Conservation (phyloP, 2,797 vertebrate genomes). For the Falco columbarius region DNA sequence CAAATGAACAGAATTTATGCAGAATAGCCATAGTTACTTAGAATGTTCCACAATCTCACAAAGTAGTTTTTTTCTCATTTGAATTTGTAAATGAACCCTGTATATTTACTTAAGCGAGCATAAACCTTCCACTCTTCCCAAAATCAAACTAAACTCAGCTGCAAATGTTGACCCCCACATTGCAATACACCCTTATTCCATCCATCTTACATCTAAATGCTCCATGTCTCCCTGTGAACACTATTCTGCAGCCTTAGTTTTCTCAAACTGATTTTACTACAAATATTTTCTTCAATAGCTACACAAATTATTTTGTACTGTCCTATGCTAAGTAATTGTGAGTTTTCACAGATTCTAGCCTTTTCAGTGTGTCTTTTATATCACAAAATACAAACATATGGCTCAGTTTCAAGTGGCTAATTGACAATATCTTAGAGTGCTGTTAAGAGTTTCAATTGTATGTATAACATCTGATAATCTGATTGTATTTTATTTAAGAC, state of each 20-base stretch:
- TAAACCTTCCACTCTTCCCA: background rate
- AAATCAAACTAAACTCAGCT: background rate
- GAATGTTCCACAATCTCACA: background rate
- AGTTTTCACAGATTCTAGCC: background rate
- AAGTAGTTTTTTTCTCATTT: background rate
- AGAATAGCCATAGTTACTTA: background rate
- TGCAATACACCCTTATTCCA: background rate
- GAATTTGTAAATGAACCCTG: background rate
- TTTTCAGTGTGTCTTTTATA: slow-evolving; percentile 32
- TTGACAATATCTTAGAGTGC: slow-evolving; percentile 42
- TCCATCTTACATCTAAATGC: background rate
- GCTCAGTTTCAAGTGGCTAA: slow-evolving; percentile 57
- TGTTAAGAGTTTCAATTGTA: slow-evolving; percentile 27
- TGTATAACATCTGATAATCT: slow-evolving; percentile 42
- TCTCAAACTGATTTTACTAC: background rate
- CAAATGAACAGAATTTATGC: background rate
- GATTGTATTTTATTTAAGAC: slow-evolving; percentile 57
- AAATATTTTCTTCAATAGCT: background rate
- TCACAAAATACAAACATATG: slow-evolving; percentile 26
- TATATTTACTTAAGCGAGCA: background rate
- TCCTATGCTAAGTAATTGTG: background rate
- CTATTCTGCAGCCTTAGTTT: background rate
- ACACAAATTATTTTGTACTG: background rate
- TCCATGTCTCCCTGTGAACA: background rate
- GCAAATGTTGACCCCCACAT: too few species aligned